These are phyloP conservation scores for Grallaria varia DNA, from an alignment of 2,113 vertebrate genomes.

Conservation along the genomic window DNA sequence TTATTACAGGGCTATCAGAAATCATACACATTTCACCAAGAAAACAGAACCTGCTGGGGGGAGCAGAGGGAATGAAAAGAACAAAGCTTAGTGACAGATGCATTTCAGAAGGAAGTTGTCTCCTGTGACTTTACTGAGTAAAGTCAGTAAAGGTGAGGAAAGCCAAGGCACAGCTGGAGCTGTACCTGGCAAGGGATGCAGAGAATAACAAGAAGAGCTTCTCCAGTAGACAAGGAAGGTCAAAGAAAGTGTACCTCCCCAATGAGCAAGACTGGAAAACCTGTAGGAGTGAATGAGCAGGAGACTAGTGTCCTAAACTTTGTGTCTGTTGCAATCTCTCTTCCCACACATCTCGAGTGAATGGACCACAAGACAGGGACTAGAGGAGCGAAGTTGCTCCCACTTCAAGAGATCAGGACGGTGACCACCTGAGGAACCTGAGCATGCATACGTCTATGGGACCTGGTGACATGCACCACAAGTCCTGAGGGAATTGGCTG, in stretches of 20 bases:
- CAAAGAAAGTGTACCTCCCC: not conserved
- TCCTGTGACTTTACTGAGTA: not conserved
- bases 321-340: not conserved
- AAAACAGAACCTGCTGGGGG: not conserved
- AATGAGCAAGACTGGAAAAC: not conserved
- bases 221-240: not conserved
- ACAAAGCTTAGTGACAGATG: not conserved
- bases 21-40: not conserved
- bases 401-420: not conserved
- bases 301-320: not conserved
- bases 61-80: not conserved
- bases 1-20: not conserved
- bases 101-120: not conserved
- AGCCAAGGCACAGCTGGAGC: not conserved
- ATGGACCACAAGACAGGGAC: not conserved
- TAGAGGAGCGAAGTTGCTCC: not conserved
- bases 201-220: not conserved
- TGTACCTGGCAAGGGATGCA: not conserved
- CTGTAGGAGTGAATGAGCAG: not conserved
- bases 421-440: not conserved
- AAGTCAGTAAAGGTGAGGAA: not conserved
- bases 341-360: not conserved
- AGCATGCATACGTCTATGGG: too few relatives aligned
- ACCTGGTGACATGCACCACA: not conserved
- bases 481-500: not conserved